Base-by-base conservation (phyloP, 2,888 invertebrate genomes). In the Caenorhabditis parvicauda region DNA sequence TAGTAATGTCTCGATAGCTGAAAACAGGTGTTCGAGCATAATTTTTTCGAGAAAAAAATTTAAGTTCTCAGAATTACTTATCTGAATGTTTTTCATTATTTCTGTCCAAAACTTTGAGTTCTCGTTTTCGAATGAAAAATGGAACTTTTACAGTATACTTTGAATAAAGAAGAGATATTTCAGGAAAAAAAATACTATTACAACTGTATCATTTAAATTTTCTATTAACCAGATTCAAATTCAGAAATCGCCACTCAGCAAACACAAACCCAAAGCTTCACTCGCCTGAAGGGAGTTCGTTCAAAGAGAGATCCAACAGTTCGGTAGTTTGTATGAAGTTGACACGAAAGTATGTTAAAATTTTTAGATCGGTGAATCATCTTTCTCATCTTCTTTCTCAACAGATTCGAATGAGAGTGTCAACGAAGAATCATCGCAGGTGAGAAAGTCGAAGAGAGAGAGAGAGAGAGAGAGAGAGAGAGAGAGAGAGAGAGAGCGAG, bases 181-280 rank as follows among this genome's bases (percentile, higher is more conserved):
- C 2, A 22, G 14, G 3, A 32, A 47, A 12, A 32, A 49, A 35
- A 38, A 49, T 24, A 3, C 38, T 9, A 9, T 41, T 14, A 41
- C 12, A 14, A 6, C 7, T 14, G 7, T 7, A n/a, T 41, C 17
- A n/a, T 14, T 14, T 41, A 7, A 41, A 41, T 14, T 46, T 46
- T 17, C 6, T 12, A 22, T 22, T 17, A 17, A 44, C 24, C 6
- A 17, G 25, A 29, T 24, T 17, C 12, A 19, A 5, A 17, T 52
- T 14, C 28, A 74, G 79, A 29, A 79, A 79, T 58, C 75, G 79
- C 4, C 79, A 79, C 59, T 74, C 76, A n/a, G 72, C 77, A 6
- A 79, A 79, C 55, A 74, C 70, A 22, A 79, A 79, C 44, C 77
- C 79, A n/a, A 79, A 79, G 43, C 55, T 79, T 29, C 79, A 79